phyloP scores from a whole-genome alignment of 2,888 invertebrate genomes.

The Eristalis tenax region DNA sequence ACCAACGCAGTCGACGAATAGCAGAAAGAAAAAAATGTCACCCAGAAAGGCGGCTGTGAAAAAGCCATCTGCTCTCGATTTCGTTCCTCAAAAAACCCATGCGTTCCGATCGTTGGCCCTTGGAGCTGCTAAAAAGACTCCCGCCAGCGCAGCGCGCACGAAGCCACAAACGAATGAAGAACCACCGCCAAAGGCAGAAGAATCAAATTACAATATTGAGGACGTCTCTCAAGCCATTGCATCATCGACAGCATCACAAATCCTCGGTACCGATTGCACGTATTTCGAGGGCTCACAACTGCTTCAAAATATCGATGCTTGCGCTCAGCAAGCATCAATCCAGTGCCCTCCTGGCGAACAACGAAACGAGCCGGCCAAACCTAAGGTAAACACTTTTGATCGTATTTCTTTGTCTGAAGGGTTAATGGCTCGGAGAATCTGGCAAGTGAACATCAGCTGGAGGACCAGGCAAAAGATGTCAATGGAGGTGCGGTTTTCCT shows the following conservation, averaged over 20 bases:
- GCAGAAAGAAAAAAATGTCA: slow-evolving; percentile 14
- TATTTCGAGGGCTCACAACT: slow-evolving; percentile 57
- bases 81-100: slow-evolving; percentile 48
- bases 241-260: slow-evolving; percentile 56
- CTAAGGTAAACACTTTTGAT: slow-evolving; percentile 51
- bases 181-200: neutral
- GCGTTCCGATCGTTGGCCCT: slow-evolving; percentile 40
- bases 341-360: neutral
- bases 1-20: neutral
- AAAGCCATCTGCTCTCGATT: slow-evolving; percentile 8
- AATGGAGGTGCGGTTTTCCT: slow-evolving; percentile 36
- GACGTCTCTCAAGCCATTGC: slow-evolving; percentile 14
- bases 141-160: neutral
- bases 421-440: slow-evolving; percentile 67
- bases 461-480: slow-evolving; percentile 8
- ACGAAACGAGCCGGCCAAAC: neutral
- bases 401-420: slow-evolving; percentile 56
- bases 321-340: neutral
- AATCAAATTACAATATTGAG: neutral
- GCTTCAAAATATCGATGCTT: slow-evolving; percentile 33
- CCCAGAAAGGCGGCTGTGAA: slow-evolving; percentile 7
- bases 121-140: neutral
- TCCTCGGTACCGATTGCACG: slow-evolving; percentile 59
- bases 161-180: neutral
- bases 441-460: slow-evolving; percentile 58